phyloP scores from a whole-genome alignment of 1,140 invertebrate species.

The Drosophila watanabei region DNA sequence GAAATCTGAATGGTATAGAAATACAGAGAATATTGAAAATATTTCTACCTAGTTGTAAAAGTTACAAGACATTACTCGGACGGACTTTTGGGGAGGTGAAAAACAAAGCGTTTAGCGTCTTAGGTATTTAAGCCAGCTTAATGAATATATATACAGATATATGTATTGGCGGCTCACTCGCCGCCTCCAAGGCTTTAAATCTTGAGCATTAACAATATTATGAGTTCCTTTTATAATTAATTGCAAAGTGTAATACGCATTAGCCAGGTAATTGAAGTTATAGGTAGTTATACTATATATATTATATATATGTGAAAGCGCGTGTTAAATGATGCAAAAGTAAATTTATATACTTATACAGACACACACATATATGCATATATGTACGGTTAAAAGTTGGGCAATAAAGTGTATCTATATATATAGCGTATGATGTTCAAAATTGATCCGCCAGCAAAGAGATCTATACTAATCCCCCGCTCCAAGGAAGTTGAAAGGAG shows the following conservation, averaged over 20 bases:
- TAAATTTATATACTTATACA: conserved; percentile 59
- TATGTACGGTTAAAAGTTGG: conserved; percentile 77
- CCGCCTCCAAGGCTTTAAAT: conserved; percentile 78
- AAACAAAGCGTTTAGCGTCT: conserved; percentile 29
- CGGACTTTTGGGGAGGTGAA: conserved; percentile 35
- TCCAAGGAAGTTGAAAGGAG: background rate
- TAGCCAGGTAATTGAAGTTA: conserved; percentile 72
- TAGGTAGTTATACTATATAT: conserved; percentile 58
- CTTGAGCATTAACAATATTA: conserved; percentile 81
- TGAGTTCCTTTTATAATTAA: conserved; percentile 69
- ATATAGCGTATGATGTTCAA: conserved; percentile 50
- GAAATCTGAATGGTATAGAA: background rate
- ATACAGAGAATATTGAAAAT: conserved; percentile 22
- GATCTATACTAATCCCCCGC: conserved; percentile 35
- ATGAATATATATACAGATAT: conserved; percentile 29
- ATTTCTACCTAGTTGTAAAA: conserved; percentile 51
- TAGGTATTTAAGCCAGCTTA: conserved; percentile 68
- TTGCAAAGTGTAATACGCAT: conserved; percentile 55
- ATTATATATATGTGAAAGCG: conserved; percentile 24
- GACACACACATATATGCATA: conserved; percentile 23
- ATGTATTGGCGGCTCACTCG: conserved; percentile 25
- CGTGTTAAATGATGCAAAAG: conserved; percentile 51
- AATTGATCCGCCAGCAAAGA: conserved; percentile 48
- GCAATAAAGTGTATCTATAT: conserved; percentile 74
- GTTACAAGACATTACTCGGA: conserved; percentile 27